A percentile compares a stretch with the other conserved stretches of the same genome.
Evolutionary conservation across 2,113 vertebrate genomes (phyloP).

Genomic region (Bettongia penicillata): DNA sequence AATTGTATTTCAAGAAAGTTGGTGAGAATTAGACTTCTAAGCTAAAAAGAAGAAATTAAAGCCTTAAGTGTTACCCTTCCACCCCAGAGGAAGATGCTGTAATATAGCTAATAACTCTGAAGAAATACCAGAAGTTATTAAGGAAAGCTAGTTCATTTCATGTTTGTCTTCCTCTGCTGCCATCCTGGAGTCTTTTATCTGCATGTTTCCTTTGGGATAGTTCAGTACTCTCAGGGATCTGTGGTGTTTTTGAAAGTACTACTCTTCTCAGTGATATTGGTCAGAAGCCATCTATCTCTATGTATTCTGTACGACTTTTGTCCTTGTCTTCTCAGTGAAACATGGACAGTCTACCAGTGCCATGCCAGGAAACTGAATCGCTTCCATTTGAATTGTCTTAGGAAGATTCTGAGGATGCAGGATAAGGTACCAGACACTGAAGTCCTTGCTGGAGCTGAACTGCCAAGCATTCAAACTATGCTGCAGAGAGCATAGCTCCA

Average conservation of each 20-base stretch:
- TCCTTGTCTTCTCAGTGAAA: background rate
- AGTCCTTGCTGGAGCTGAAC: too few relatives aligned
- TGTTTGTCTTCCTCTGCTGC: background rate
- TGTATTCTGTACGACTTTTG: background rate
- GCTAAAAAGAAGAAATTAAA: background rate
- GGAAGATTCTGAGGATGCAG: too few relatives aligned
- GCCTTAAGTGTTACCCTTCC: background rate
- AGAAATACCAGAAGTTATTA: background rate
- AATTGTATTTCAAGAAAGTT: slow-evolving; percentile 21
- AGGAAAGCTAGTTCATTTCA: background rate
- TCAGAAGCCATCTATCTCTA: background rate
- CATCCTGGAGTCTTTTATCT: background rate
- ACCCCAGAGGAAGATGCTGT: background rate
- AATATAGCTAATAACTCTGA: background rate
- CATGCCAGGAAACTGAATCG: too few relatives aligned
- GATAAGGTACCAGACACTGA: too few relatives aligned
- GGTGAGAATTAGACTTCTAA: background rate
- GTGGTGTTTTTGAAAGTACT: background rate
- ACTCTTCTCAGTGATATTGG: background rate
- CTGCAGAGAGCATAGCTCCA: too few relatives aligned
- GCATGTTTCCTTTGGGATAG: background rate
- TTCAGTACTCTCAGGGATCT: background rate
- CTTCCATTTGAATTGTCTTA: too few relatives aligned
- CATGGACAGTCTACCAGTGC: too few relatives aligned
- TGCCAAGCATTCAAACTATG: too few relatives aligned